Evolutionary conservation across 2,113 vertebrate species (phyloP).

Genomic region (Andinoacara biseriatus): DNA sequence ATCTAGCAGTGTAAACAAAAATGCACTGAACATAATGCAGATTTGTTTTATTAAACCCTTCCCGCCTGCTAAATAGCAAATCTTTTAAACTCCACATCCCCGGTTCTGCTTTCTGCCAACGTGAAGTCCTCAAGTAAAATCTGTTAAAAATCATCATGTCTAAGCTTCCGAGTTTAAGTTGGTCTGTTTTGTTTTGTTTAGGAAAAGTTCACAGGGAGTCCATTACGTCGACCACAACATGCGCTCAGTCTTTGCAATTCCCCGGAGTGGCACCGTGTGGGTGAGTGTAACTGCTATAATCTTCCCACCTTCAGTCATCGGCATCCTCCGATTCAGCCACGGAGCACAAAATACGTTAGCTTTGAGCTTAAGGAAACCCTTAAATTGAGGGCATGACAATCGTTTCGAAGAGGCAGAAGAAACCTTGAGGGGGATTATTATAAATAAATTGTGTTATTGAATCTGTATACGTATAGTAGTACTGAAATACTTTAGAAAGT

Average conservation of each 20-base stretch:
- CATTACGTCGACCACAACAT: constrained; percentile 88
- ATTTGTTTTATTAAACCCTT: neutral
- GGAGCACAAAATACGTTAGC: neutral
- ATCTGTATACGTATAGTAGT: neutral
- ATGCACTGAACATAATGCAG: neutral
- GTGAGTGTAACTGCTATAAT: constrained; percentile 76
- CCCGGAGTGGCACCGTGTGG: constrained; percentile 89
- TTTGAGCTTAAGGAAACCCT: neutral
- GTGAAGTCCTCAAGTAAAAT: neutral
- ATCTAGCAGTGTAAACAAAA: neutral
- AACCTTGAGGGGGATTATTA: neutral
- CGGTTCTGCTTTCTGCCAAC: neutral
- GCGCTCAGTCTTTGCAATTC: constrained; percentile 85
- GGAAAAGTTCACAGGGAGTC: constrained; percentile 87
- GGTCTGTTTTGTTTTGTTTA: constrained; percentile 40
- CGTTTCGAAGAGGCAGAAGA: neutral
- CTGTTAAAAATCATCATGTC: neutral
- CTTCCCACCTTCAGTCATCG: neutral
- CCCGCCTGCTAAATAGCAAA: neutral
- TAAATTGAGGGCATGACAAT: neutral
- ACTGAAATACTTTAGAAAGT: neutral
- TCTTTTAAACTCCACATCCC: neutral
- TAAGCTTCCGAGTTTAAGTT: neutral
- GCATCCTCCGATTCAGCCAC: neutral
- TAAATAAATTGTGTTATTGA: neutral